These are phyloP conservation scores for Athene noctua DNA, from an alignment of 2,113 vertebrate genomes.

Conservation along the genomic window DNA sequence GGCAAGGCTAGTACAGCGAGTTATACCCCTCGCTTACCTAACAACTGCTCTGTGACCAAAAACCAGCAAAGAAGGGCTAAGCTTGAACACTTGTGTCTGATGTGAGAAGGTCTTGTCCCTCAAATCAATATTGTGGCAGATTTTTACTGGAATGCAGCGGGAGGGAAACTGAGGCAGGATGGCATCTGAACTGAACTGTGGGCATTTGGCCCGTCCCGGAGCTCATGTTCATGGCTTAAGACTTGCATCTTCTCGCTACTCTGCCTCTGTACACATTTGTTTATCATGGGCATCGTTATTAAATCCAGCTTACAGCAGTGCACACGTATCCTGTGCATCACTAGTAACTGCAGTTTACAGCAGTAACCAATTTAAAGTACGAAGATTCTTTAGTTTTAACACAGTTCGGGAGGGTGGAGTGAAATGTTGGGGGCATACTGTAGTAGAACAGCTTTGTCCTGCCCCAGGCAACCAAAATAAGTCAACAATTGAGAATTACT, in stretches of 20 bases:
- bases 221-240: rapidly evolving
- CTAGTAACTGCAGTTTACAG: background rate
- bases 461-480: background rate
- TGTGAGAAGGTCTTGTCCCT: background rate
- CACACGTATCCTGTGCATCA: rapidly evolving
- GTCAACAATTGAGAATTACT: background rate
- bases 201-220: background rate
- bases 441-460: background rate
- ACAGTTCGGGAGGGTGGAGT: background rate
- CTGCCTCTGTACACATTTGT: background rate
- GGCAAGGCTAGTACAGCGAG: background rate
- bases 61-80: background rate
- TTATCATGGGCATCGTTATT: rapidly evolving
- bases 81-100: background rate
- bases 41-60: background rate
- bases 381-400: background rate
- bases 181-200: background rate
- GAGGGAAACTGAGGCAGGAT: background rate
- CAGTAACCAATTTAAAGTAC: background rate
- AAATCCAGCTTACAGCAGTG: background rate
- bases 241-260: background rate
- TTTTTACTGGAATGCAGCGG: background rate
- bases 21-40: background rate
- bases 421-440: background rate
- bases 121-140: background rate